These are phyloP conservation scores for Pseudochirops cupreus DNA, from an alignment of 2,797 vertebrate species.

Conservation along the genomic window DNA sequence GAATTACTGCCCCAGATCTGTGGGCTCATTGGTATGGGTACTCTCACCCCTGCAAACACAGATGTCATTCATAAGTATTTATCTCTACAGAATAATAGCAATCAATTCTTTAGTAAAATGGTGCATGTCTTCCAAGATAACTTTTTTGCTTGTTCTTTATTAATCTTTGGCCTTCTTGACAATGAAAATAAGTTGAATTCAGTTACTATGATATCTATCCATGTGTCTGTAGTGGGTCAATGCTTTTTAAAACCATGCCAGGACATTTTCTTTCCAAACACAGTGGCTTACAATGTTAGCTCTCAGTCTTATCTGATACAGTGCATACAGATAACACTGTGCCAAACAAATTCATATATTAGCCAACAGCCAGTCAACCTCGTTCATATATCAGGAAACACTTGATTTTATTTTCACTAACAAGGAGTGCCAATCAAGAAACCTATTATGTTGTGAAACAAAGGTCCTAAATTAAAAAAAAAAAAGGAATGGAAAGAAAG, in stretches of 20 bases:
- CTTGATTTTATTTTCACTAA: conserved; percentile 44
- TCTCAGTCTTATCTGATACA: conserved; percentile 60
- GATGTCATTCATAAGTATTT: neutral
- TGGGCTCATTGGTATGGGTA: neutral
- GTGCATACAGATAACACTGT: conserved; percentile 54
- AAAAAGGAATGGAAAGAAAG: neutral
- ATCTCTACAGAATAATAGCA: neutral
- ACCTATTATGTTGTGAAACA: neutral
- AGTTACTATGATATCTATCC: neutral
- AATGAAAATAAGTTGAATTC: conserved; percentile 20
- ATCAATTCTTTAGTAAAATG: conserved; percentile 7
- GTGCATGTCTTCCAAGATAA: neutral
- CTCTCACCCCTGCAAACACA: neutral
- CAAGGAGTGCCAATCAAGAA: neutral
- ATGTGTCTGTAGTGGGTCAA: neutral
- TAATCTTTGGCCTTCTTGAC: neutral
- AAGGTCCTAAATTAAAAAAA: neutral
- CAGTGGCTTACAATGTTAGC: conserved; percentile 61
- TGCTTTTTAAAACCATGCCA: conserved; percentile 43
- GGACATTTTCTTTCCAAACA: neutral
- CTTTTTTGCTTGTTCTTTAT: conserved; percentile 29
- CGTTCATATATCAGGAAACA: conserved; percentile 20
- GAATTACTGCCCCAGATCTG: neutral
- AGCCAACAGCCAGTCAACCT: conserved; percentile 19
- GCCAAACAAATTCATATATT: conserved; percentile 54